Evolutionary conservation across 2,113 vertebrate species (phyloP).

Genomic region (Sorex fumeus): DNA sequence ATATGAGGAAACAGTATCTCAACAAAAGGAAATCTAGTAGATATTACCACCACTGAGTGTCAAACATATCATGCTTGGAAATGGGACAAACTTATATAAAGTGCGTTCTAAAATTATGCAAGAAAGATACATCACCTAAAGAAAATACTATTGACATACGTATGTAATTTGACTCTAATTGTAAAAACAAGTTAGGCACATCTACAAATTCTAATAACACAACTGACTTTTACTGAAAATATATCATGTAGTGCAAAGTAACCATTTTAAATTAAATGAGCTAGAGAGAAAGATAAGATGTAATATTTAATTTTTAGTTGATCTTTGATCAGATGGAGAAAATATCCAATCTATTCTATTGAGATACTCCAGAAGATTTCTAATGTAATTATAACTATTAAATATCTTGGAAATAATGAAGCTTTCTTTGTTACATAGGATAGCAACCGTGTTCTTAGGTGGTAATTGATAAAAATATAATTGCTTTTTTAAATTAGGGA

Average conservation of each 20-base stretch:
- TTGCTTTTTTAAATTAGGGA: too few species aligned
- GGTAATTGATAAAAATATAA: neutral
- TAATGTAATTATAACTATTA: neutral
- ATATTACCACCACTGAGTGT: neutral
- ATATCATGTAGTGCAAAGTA: too few species aligned
- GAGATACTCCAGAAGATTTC: neutral
- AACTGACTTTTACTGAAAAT: neutral
- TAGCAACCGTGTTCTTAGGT: neutral
- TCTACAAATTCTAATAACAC: neutral
- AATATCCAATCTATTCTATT: neutral
- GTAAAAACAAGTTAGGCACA: slow-evolving; percentile 6
- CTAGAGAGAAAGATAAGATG: neutral
- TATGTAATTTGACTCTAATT: neutral
- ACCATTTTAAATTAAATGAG: neutral
- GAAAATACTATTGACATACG: neutral
- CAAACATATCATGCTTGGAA: neutral
- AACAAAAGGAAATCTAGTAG: neutral
- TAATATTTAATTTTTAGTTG: neutral
- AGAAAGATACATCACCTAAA: neutral
- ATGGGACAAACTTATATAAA: neutral
- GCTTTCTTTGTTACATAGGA: neutral
- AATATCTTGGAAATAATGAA: neutral
- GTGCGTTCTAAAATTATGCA: neutral
- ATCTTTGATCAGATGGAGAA: neutral
- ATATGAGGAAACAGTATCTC: neutral